A percentile compares a stretch with the other conserved stretches of the same genome.
Conservation (phyloP, 2,113 vertebrate species). For the Isurus oxyrinchus region DNA sequence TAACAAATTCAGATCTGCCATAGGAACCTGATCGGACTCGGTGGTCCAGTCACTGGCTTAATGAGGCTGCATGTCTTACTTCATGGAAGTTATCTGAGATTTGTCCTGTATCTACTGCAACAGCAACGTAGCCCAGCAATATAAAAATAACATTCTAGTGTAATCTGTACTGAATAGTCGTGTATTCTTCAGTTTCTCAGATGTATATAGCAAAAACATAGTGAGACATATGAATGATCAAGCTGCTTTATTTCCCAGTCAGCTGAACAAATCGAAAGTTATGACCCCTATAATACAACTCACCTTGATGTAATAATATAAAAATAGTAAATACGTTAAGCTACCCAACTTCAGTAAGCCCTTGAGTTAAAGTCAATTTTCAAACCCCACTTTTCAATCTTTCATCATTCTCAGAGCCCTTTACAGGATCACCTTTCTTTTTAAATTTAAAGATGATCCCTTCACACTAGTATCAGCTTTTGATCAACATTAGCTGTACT, state of each 20-base stretch:
- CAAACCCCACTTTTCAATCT: too few relatives aligned
- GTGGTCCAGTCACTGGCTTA: neutral
- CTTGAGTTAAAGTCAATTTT: too few relatives aligned
- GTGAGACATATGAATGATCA: neutral
- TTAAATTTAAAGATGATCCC: too few relatives aligned
- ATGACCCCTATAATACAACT: neutral
- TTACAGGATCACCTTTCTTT: too few relatives aligned
- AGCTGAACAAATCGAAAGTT: neutral
- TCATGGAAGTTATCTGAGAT: neutral
- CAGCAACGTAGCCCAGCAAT: neutral
- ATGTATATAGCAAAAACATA: neutral
- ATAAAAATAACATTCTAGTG: neutral
- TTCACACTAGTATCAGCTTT: too few relatives aligned
- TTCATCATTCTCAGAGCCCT: too few relatives aligned
- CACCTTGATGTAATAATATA: too few relatives aligned
- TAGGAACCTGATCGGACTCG: neutral
- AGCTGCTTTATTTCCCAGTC: neutral
- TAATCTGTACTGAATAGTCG: neutral
- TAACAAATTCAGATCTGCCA: neutral
- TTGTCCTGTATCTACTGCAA: neutral
- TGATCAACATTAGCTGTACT: neutral
- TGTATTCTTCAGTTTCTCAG: neutral
- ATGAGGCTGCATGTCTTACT: neutral
- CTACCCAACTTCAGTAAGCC: too few relatives aligned
- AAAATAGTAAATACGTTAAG: too few relatives aligned